Conservation (phyloP, 2,888 invertebrate genomes). For the Sarcophaga variegata region DNA sequence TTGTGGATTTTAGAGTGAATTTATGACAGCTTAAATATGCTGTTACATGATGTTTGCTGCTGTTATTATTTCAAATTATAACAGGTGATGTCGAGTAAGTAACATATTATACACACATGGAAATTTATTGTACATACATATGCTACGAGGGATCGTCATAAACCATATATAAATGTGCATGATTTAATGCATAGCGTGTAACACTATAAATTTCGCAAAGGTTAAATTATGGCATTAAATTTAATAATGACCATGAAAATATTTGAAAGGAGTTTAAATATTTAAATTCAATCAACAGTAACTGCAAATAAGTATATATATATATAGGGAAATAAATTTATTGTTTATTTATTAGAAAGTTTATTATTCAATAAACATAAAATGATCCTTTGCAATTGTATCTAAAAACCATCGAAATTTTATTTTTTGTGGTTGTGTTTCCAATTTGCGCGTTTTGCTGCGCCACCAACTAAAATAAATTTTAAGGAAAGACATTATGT, state of each 20-base stretch:
- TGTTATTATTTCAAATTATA: slow-evolving; percentile 54
- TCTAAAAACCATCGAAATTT: no score
- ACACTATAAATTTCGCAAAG: background rate
- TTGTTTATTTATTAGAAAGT: no score
- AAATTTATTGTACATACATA: background rate
- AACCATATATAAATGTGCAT: background rate
- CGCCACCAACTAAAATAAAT: no score
- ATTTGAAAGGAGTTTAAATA: background rate
- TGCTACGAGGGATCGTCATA: background rate
- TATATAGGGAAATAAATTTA: no score
- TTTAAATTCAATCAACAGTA: no score
- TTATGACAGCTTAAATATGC: slow-evolving; percentile 55
- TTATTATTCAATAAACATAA: no score
- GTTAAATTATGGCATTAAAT: background rate
- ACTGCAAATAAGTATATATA: no score
- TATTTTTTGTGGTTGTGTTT: no score
- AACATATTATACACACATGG: slow-evolving; percentile 11
- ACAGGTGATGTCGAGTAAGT: slow-evolving; percentile 22
- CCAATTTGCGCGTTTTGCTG: no score
- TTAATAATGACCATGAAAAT: background rate
- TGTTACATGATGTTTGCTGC: slow-evolving; percentile 46
- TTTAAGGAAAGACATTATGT: no score
- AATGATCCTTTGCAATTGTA: no score
- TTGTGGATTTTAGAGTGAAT: slow-evolving; percentile 28
- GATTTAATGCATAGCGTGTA: background rate